phyloP scores from a whole-genome alignment of 53 echinoderm and acorn worm species.

The Luidia sarsii region DNA sequence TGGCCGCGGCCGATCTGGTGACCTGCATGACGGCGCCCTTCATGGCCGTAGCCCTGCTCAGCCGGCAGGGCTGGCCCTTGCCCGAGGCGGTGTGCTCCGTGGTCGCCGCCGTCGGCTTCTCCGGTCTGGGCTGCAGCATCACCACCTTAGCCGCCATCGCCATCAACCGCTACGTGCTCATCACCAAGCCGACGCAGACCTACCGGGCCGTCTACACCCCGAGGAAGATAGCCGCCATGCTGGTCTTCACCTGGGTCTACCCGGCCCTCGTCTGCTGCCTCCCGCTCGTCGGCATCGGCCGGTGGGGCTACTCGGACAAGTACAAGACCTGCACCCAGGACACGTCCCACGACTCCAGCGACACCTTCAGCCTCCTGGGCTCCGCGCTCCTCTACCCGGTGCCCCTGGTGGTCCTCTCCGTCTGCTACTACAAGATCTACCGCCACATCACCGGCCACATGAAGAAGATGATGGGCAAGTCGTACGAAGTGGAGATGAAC shows the following conservation, averaged over 20 bases:
- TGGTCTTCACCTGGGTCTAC: slow-evolving; percentile 58
- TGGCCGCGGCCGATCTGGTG: slow-evolving; percentile 64
- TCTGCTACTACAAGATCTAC: slow-evolving; percentile 65
- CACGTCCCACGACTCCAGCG: slow-evolving; percentile 48
- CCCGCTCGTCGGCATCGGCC: slow-evolving; percentile 49
- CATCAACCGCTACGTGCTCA: slow-evolving; percentile 65
- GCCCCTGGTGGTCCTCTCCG: slow-evolving; percentile 39
- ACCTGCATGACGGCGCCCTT: slow-evolving; percentile 44
- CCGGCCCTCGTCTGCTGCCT: slow-evolving; percentile 23
- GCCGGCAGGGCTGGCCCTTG: slow-evolving; percentile 56
- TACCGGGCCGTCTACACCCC: slow-evolving; percentile 63
- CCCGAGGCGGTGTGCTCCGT: slow-evolving; percentile 48
- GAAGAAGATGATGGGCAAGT: slow-evolving; percentile 7
- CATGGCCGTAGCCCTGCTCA: slow-evolving; percentile 55
- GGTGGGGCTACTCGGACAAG: slow-evolving; percentile 59
- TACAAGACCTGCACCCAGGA: slow-evolving; percentile 76
- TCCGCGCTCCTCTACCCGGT: slow-evolving; percentile 55
- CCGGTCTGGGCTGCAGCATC: slow-evolving; percentile 58
- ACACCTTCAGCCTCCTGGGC: slow-evolving; percentile 49
- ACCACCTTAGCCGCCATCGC: slow-evolving; percentile 64
- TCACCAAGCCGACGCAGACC: slow-evolving; percentile 51
- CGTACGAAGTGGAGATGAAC: neutral
- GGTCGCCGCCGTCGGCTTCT: slow-evolving; percentile 40
- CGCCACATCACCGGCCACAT: slow-evolving; percentile 58
- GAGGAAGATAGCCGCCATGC: slow-evolving; percentile 55